Evolutionary conservation across 1,140 invertebrate species (phyloP).

Genomic region (Andrena cerasifolii): DNA sequence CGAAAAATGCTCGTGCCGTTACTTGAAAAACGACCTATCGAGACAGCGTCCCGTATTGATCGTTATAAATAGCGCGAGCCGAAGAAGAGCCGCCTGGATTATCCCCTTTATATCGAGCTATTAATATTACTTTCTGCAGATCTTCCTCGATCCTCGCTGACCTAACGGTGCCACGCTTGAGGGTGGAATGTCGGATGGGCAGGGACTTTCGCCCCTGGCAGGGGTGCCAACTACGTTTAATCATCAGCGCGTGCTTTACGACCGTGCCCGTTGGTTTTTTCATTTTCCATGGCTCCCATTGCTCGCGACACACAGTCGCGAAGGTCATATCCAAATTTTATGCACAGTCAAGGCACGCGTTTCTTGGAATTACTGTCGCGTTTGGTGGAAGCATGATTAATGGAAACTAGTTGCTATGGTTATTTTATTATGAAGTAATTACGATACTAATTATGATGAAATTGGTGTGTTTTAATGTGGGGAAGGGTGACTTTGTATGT

Average conservation of each 20-base stretch:
- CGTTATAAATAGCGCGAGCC: constrained; percentile 64
- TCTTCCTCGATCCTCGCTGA: constrained; percentile 25
- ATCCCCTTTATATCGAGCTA: constrained; percentile 67
- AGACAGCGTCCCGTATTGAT: constrained; percentile 60
- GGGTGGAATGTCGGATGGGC: constrained; percentile 22
- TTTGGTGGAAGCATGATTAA: too few species aligned
- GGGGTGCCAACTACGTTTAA: constrained; percentile 24
- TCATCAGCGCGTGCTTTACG: constrained; percentile 5
- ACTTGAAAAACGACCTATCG: constrained; percentile 64
- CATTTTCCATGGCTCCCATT: too few species aligned
- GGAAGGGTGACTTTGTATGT: too few species aligned
- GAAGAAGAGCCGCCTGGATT: constrained; percentile 53
- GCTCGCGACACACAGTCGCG: too few species aligned
- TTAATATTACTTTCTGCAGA: constrained; percentile 73
- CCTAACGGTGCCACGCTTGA: background rate
- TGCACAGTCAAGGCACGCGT: too few species aligned
- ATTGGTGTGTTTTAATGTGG: too few species aligned
- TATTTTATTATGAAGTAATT: too few species aligned
- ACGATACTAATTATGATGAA: too few species aligned
- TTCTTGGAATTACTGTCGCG: too few species aligned
- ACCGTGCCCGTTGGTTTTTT: too few species aligned
- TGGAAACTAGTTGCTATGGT: too few species aligned
- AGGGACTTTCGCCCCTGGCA: constrained; percentile 5
- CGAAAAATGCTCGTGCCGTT: constrained; percentile 59
- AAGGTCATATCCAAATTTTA: too few species aligned